Conservation (phyloP, 1,140 invertebrate genomes). For the Caenorhabditis tropicalis region DNA sequence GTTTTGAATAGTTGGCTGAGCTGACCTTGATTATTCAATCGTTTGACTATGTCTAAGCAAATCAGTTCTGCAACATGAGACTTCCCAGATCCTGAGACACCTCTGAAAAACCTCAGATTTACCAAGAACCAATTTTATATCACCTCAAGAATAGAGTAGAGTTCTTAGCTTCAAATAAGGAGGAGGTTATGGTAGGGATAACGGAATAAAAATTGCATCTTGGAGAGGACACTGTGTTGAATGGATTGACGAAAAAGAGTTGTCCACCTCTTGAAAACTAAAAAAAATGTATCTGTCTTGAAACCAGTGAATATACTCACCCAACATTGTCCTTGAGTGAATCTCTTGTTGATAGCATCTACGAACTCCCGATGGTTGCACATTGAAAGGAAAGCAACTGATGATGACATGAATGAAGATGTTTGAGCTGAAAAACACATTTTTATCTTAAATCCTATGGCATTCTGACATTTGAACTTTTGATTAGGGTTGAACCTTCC, state of each 20-base stretch:
- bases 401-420: slow-evolving; percentile 37
- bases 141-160: slow-evolving; percentile 38
- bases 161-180: background rate
- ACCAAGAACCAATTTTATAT: no score
- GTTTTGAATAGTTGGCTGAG: slow-evolving; percentile 10
- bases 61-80: slow-evolving; percentile 44
- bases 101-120: no score
- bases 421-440: background rate
- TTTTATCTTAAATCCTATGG: background rate
- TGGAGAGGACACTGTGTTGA: slow-evolving; percentile 18
- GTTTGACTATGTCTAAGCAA: slow-evolving; percentile 34
- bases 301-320: background rate
- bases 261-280: slow-evolving; percentile 39
- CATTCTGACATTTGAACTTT: background rate
- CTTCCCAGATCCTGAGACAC: slow-evolving; percentile 48
- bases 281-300: background rate
- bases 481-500: background rate
- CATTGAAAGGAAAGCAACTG: slow-evolving; percentile 30
- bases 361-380: slow-evolving; percentile 39
- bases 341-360: slow-evolving; percentile 32
- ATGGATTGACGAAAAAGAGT: slow-evolving; percentile 49
- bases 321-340: slow-evolving; percentile 46
- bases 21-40: slow-evolving; percentile 14
- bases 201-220: slow-evolving; percentile 31
- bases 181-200: slow-evolving; percentile 14